Conservation (phyloP, 2,113 vertebrate genomes). For the Phalacrocorax aristotelis region DNA sequence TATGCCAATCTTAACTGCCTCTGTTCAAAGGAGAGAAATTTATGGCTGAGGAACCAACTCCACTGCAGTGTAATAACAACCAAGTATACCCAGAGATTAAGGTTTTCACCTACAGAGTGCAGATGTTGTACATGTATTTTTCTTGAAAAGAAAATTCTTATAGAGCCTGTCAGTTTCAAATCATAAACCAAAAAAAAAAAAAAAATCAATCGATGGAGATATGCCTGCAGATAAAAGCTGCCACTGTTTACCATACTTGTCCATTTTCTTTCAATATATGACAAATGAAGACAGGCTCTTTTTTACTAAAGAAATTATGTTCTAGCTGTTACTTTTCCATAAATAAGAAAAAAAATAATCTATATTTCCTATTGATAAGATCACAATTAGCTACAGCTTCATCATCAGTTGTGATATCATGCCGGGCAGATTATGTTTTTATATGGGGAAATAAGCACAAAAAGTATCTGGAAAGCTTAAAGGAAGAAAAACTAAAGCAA, state of each 20-base stretch:
- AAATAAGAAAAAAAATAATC: neutral
- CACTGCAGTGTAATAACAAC: neutral
- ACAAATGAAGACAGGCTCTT: neutral
- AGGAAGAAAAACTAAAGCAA: neutral
- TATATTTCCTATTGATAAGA: neutral
- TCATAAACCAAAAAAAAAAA: neutral
- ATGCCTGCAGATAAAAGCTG: neutral
- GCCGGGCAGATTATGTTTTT: neutral
- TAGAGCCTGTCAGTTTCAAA: neutral
- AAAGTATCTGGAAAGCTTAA: neutral
- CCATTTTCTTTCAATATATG: neutral
- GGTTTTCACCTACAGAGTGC: neutral
- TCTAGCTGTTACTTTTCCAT: neutral
- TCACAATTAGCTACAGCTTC: neutral
- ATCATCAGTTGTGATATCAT: neutral
- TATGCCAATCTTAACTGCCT: neutral
- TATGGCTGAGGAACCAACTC: neutral
- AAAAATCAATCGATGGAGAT: neutral
- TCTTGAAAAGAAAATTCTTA: neutral
- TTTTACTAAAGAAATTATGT: neutral
- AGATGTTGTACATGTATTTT: fast-evolving
- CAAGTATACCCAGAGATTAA: neutral
- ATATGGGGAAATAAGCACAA: neutral
- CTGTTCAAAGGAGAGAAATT: neutral
- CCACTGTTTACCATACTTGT: neutral